Evolutionary conservation across 2,113 vertebrate genomes (phyloP).

Genomic region (Lipophrys pholis): DNA sequence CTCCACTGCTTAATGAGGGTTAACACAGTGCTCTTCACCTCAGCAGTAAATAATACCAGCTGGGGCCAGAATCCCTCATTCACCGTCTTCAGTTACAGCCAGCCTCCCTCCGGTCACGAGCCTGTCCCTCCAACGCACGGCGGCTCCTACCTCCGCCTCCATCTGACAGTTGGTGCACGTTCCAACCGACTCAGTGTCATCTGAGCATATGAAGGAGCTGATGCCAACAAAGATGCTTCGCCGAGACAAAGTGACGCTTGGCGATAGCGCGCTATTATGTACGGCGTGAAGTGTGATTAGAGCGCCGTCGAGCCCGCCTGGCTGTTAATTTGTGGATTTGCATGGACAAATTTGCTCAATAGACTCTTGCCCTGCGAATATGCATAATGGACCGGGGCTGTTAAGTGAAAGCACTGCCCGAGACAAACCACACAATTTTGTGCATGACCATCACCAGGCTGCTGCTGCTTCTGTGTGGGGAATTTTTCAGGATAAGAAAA

Average conservation of each 20-base stretch:
- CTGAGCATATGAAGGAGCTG: conserved; percentile 8
- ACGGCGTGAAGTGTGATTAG: conserved; percentile 12
- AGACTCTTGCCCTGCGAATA: neutral
- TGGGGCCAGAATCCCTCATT: neutral
- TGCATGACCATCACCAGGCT: neutral
- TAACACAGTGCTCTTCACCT: conserved; percentile 38
- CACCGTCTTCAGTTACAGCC: conserved; percentile 7
- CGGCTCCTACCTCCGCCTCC: neutral
- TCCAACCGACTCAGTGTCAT: conserved; percentile 30
- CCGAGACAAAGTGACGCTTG: conserved; percentile 1
- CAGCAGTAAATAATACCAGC: conserved; percentile 31
- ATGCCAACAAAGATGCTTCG: conserved; percentile 42
- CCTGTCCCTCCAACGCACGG: conserved; percentile 1
- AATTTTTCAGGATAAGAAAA: too few relatives aligned
- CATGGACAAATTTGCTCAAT: conserved; percentile 15
- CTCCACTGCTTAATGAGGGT: conserved; percentile 35
- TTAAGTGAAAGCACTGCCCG: neutral
- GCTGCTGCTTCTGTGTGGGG: too few relatives aligned
- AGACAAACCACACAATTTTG: neutral
- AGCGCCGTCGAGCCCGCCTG: conserved; percentile 15
- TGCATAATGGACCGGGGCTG: conserved; percentile 6
- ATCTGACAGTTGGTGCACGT: conserved; percentile 3
- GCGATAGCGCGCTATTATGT: conserved; percentile 25
- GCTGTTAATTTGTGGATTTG: conserved; percentile 10
- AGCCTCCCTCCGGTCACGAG: conserved; percentile 8